Conservation (phyloP, 2,888 invertebrate species). For the Callyntrura sp. region DNA sequence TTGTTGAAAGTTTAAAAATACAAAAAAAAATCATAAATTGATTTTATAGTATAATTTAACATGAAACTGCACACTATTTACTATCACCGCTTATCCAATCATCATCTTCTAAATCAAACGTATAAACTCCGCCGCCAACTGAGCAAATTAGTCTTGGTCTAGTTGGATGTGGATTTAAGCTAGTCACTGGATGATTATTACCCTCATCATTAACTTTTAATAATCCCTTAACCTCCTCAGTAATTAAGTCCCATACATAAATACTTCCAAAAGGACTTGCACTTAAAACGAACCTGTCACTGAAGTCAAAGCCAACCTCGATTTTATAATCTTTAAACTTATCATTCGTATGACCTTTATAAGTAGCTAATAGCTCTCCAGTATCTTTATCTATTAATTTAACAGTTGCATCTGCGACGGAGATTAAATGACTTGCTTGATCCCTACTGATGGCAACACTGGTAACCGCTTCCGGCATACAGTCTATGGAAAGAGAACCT, state of each 20-base stretch:
- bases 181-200: slow-evolving; percentile 90
- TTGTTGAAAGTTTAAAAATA: slow-evolving; percentile 18
- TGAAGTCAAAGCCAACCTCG: slow-evolving; percentile 87
- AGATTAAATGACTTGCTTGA: slow-evolving; percentile 95
- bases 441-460: slow-evolving; percentile 95
- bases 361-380: slow-evolving; percentile 92
- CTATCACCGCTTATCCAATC: slow-evolving; percentile 40
- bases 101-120: slow-evolving; percentile 87
- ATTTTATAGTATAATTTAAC: neutral
- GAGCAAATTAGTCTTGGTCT: slow-evolving; percentile 91
- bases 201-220: slow-evolving; percentile 84
- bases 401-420: slow-evolving; percentile 93
- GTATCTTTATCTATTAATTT: slow-evolving; percentile 95
- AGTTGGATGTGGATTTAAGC: slow-evolving; percentile 93
- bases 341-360: slow-evolving; percentile 90
- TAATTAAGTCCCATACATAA: slow-evolving; percentile 96
- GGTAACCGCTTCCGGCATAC: slow-evolving; percentile 93
- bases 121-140: slow-evolving; percentile 89
- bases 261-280: slow-evolving; percentile 95
- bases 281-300: slow-evolving; percentile 94
- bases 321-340: slow-evolving; percentile 82
- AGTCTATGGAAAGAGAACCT: slow-evolving; percentile 93
- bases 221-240: slow-evolving; percentile 87
- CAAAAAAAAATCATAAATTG: too few species aligned
- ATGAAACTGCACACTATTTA: too few species aligned